Base-by-base conservation (phyloP, 2,113 vertebrate species). In the Crotalus viridis region DNA sequence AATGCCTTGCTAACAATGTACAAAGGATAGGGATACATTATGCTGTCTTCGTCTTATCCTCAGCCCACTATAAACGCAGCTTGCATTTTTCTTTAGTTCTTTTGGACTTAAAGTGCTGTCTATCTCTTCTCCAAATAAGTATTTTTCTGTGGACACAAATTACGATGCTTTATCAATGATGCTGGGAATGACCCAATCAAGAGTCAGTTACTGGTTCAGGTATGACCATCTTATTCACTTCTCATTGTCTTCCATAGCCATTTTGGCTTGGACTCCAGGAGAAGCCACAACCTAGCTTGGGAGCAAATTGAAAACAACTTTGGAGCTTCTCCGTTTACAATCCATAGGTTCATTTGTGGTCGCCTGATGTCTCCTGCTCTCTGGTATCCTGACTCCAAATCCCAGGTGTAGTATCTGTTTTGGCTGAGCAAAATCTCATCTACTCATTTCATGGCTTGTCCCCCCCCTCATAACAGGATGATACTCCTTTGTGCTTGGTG, bases 401-500 rank as follows among this genome's bases (percentile, higher is more conserved):
- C 69, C 33, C 15, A 81, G 33, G 5, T 19, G 17, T 81, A 8
- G n/a, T 19, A 19, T 81, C n/a, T 81, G 69, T 39, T 81, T 39
- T 39, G 69, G 15, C 33, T 39, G 69, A 81, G 69, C 6, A 81
- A 81, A 17, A 81, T 19, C 33, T 81, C 17, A 39, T 21, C n/a
- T 2, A 39, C 17, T 81, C 33, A 81, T 81, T 81, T 39, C 69
- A 81, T 39, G 69, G 33, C 5, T 46, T 59, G 26, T 89, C 59
- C n/a, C 94, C 94, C 39, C 93, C 95, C 95, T 95, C 94, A 95
- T 94, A 95, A 97, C 95, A 93, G 5, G 87, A 64, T 87, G 69
- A 9, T 0, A 22, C 64, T 90, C 69, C 88, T 93, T 91, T 33
- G 88, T 1, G 9, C 46, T 9, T 28, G 55, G 24, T 74, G 54